Conservation (phyloP, 2,888 invertebrate species). For the Mythimna vitellina region DNA sequence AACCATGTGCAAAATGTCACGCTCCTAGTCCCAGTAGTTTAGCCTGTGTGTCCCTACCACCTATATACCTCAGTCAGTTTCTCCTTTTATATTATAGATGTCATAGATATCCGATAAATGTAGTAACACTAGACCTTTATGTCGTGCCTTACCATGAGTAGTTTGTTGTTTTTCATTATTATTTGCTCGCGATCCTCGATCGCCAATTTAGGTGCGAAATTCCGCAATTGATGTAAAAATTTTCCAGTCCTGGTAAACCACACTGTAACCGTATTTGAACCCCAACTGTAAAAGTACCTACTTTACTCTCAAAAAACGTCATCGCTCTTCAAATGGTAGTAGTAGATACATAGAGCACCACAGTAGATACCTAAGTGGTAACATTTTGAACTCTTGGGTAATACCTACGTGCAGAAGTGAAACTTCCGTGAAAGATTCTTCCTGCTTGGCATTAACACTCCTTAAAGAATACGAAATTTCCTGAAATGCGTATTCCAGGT, state of each 20-base stretch:
- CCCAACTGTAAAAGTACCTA: background rate
- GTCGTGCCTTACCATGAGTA: background rate
- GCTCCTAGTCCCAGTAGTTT: too few relatives aligned
- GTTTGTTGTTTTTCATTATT: constrained; percentile 5
- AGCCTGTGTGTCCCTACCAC: too few relatives aligned
- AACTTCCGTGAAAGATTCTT: background rate
- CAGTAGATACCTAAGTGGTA: too few relatives aligned
- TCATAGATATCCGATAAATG: too few relatives aligned
- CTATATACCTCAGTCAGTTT: too few relatives aligned
- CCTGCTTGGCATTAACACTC: background rate
- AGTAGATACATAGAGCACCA: too few relatives aligned
- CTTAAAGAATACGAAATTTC: background rate
- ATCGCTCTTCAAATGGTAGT: too few relatives aligned
- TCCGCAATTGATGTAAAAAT: background rate
- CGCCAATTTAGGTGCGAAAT: constrained; percentile 9
- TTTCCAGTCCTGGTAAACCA: background rate
- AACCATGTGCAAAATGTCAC: too few relatives aligned
- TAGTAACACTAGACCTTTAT: background rate
- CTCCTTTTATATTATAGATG: background rate
- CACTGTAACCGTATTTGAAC: background rate
- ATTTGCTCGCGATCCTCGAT: background rate
- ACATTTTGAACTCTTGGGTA: too few relatives aligned
- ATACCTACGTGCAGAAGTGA: too few relatives aligned
- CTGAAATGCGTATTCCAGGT: background rate
- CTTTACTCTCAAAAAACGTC: too few relatives aligned